phyloP scores from a whole-genome alignment of 2,797 vertebrate genomes.

The Trichosurus vulpecula region DNA sequence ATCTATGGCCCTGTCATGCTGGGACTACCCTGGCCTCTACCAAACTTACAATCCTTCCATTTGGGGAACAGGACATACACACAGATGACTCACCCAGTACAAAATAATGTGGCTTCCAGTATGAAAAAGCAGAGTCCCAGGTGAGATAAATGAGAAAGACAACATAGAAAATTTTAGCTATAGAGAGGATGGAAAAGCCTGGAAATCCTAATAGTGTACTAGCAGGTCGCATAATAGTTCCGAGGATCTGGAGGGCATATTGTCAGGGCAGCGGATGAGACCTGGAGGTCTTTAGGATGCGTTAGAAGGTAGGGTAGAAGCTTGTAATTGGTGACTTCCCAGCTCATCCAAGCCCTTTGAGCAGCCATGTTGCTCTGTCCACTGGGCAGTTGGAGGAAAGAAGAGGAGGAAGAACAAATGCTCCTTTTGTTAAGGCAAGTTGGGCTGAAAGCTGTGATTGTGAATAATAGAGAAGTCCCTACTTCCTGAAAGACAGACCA shows the following conservation, averaged over 20 bases:
- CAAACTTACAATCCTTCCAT: too few relatives aligned
- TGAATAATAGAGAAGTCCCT: constrained; percentile 49
- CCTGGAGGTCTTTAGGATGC: background rate
- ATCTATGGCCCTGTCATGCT: background rate
- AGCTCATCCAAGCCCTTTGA: background rate
- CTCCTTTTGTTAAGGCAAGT: background rate
- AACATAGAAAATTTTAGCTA: background rate
- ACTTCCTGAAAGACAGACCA: constrained; percentile 63
- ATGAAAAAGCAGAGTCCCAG: background rate
- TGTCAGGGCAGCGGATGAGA: background rate
- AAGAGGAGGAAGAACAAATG: background rate
- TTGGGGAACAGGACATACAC: too few relatives aligned
- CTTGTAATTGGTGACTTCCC: background rate
- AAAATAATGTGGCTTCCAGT: background rate
- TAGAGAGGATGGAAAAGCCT: background rate
- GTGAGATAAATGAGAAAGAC: background rate
- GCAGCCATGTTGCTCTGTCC: background rate
- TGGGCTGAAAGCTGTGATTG: constrained; percentile 15
- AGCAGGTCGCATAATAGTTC: background rate
- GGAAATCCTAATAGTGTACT: background rate
- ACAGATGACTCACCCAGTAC: background rate
- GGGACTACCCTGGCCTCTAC: background rate
- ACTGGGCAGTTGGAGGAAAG: background rate
- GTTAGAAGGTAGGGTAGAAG: background rate
- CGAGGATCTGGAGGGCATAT: background rate